Percentiles rank a stretch among this genome's conserved stretches.
Evolutionary conservation across 2,113 vertebrate species (phyloP).

Genomic region (Poicephalus meyeri): DNA sequence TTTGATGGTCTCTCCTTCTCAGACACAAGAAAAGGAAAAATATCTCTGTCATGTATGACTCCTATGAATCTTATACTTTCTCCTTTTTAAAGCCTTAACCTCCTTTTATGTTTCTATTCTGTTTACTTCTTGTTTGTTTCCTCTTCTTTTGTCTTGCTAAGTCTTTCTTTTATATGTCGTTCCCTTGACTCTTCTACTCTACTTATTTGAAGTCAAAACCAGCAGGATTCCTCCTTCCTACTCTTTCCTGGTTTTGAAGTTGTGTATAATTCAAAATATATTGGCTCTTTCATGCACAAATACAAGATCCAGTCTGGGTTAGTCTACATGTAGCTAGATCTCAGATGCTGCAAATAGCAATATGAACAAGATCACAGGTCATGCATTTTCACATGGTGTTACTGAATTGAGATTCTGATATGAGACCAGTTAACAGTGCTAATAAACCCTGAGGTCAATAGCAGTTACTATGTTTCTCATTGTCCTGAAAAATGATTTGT

Average conservation of each 20-base stretch:
- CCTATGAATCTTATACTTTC: background rate
- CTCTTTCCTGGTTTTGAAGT: background rate
- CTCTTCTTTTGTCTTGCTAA: slow-evolving; percentile 1
- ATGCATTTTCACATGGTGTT: background rate
- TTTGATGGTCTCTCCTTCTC: background rate
- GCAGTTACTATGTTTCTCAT: background rate
- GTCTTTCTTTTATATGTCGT: background rate
- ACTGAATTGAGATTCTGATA: background rate
- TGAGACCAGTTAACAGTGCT: background rate
- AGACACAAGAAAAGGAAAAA: background rate
- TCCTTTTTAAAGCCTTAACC: background rate
- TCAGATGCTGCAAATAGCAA: background rate
- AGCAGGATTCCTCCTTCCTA: background rate
- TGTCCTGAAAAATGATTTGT: background rate
- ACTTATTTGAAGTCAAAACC: slow-evolving; percentile 20
- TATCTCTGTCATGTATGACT: background rate
- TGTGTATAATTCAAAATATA: slow-evolving; percentile 1
- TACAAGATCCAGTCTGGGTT: background rate
- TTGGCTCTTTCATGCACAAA: background rate
- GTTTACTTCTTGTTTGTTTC: background rate
- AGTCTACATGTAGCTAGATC: background rate
- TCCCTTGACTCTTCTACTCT: background rate
- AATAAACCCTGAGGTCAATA: background rate
- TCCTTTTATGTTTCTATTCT: background rate
- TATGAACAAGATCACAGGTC: background rate